phyloP scores from a whole-genome alignment of 2,797 vertebrate genomes.

The Zenarchopterus dispar region DNA sequence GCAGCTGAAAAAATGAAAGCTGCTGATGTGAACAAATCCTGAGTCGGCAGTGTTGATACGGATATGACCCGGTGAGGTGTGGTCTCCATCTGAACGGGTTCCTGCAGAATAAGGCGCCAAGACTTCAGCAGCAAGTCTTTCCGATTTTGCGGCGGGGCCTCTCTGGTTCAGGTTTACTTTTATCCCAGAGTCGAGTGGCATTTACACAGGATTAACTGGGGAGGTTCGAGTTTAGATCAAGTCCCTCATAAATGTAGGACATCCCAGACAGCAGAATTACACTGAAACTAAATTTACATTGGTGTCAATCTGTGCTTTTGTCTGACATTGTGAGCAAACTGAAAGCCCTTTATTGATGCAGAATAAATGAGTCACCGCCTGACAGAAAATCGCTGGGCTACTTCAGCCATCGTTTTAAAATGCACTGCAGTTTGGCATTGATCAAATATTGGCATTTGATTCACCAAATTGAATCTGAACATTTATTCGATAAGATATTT shows the following conservation, averaged over 20 bases:
- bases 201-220: neutral
- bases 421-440: neutral
- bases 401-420: neutral
- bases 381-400: neutral
- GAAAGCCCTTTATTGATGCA: neutral
- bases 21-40: slow-evolving; percentile 1
- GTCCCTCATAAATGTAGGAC: neutral
- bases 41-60: neutral
- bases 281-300: neutral
- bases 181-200: neutral
- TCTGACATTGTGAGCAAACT: neutral
- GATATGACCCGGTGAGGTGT: neutral
- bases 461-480: too few relatives aligned
- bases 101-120: neutral
- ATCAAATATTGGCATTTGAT: neutral
- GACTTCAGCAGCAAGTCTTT: neutral
- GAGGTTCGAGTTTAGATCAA: neutral
- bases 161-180: neutral
- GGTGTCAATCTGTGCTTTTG: neutral
- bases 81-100: neutral
- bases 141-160: neutral
- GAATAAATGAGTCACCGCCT: too few relatives aligned
- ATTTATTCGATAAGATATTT: neutral
- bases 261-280: neutral
- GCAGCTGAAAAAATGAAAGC: slow-evolving; percentile 4